Conservation (phyloP, 2,797 vertebrate species). For the Propithecus perrieri region DNA sequence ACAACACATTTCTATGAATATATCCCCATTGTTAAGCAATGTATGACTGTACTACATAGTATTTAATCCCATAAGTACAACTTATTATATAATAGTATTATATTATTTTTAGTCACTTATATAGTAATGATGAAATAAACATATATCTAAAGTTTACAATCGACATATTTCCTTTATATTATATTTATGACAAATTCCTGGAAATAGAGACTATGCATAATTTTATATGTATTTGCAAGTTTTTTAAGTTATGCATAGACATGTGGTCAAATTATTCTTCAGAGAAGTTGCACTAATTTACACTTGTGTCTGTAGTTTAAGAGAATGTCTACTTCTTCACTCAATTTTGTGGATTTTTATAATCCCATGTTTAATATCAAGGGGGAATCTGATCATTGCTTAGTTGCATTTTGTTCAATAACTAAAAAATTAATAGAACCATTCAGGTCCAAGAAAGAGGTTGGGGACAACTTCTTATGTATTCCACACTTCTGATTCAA, state of each 20-base stretch:
- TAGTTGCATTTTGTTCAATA: neutral
- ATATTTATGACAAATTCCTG: neutral
- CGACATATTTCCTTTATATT: neutral
- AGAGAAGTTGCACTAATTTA: neutral
- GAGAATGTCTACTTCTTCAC: neutral
- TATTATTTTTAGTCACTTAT: neutral
- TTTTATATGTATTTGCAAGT: neutral
- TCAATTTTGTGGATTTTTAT: neutral
- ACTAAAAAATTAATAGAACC: neutral
- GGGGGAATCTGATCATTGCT: neutral
- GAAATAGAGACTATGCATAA: neutral
- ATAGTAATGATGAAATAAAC: neutral
- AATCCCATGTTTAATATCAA: neutral
- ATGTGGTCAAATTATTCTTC: neutral
- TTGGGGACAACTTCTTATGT: neutral
- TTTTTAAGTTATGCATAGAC: neutral
- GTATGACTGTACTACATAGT: neutral
- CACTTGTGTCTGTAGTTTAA: neutral
- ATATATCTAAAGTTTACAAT: neutral
- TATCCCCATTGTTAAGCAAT: neutral
- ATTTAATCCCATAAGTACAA: neutral
- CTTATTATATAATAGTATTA: too few relatives aligned
- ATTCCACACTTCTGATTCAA: neutral
- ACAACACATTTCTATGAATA: neutral
- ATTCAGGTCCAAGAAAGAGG: neutral